Base-by-base conservation (phyloP, 2,113 vertebrate species). In the Pelodiscus sinensis region DNA sequence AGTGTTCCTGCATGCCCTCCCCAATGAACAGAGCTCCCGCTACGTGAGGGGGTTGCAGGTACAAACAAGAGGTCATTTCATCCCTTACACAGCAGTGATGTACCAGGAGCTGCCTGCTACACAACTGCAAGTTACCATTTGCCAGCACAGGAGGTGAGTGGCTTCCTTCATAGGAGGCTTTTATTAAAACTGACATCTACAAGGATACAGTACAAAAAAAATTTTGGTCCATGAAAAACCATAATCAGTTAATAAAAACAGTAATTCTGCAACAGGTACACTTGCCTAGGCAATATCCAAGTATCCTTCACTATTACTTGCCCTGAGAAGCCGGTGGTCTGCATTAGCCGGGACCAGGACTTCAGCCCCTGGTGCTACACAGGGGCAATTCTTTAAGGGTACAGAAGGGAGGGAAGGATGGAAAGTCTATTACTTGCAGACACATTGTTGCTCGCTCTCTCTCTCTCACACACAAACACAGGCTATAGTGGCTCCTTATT, bases 181-280 rank as follows among this genome's bases (percentile, higher is more conserved):
- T 98, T 98, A 98, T 98, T 98, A 98, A 98, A 98, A 98, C 95
- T 95, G 97, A 98, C 97, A 79, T 95, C 92, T 92, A 97, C 98
- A 98, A 98, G 97, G 97, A 94, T 95, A 98, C 97, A 98, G 97
- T 98, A 98, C 98, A 98, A 98, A 98, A 98, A 96, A 98, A 96
- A 96, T 62, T 97, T 98, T 98, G 98, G 98, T 98, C 98, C 98
- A 97, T 98, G 97, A 97, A 97, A 97, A 97, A 78, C 6, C 93
- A 80, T 93, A 97, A 94, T 97, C 94, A 96, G 96, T 97, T 97
- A 97, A 97, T 98, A 98, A 97, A 97, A 97, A 97, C 96, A 97
- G 97, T 96, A 96, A 92, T 75, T 93, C 96, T 97, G 97, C 97
- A 96, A 90, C 96, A 97, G 94, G 95, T 97, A 96, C 73, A 93